Conservation (phyloP, 2,113 vertebrate genomes). For the Pollachius pollachius region DNA sequence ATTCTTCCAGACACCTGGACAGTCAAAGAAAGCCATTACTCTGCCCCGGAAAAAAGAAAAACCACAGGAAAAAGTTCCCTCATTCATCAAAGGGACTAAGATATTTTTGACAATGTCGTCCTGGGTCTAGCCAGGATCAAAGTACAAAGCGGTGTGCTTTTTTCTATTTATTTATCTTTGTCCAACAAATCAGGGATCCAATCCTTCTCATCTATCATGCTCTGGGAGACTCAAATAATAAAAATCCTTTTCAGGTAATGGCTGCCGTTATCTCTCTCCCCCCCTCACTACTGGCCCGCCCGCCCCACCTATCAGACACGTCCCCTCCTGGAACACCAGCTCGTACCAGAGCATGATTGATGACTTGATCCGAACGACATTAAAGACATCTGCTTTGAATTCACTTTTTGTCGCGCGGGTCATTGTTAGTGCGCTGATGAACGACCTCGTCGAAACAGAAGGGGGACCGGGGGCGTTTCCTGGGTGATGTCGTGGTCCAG, state of each 20-base stretch:
- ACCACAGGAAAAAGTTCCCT: conserved; percentile 38
- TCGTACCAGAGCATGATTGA: conserved; percentile 57
- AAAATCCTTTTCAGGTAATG: conserved; percentile 62
- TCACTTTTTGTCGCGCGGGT: conserved; percentile 34
- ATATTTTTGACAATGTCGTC: conserved; percentile 58
- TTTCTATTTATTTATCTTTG: conserved; percentile 30
- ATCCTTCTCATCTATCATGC: conserved; percentile 58
- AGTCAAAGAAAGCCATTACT: conserved; percentile 54
- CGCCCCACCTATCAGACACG: conserved; percentile 31
- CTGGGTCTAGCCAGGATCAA: conserved; percentile 39
- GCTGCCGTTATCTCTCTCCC: conserved; percentile 22
- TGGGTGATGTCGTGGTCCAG: no score
- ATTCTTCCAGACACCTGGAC: conserved; percentile 39
- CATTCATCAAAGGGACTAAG: conserved; percentile 63
- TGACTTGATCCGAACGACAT: conserved; percentile 53
- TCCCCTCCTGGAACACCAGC: conserved; percentile 32
- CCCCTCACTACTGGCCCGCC: no score
- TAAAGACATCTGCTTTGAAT: conserved; percentile 55
- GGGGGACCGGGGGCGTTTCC: no score
- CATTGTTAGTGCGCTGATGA: no score
- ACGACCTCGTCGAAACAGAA: no score
- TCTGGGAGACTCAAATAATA: conserved; percentile 56
- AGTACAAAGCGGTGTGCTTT: conserved; percentile 12
- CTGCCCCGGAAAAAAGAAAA: conserved; percentile 46
- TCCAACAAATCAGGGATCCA: conserved; percentile 40